phyloP scores from a whole-genome alignment of 2,113 vertebrate species.

The Myotis yumanensis region DNA sequence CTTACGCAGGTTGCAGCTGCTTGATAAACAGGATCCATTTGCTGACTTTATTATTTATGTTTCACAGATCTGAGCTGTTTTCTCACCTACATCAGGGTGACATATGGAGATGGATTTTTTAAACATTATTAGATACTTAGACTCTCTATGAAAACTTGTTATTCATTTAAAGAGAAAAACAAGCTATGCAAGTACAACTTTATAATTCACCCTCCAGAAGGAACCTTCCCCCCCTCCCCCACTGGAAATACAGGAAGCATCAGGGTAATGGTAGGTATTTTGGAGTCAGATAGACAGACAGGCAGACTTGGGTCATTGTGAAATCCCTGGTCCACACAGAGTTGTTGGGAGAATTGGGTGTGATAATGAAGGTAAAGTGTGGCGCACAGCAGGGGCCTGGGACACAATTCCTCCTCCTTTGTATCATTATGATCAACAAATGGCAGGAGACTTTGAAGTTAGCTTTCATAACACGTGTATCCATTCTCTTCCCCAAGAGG shows the following conservation, averaged over 20 bases:
- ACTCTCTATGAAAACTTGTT: constrained; percentile 4
- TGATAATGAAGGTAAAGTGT: background rate
- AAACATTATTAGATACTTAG: background rate
- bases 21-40: background rate
- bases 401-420: background rate
- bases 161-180: background rate
- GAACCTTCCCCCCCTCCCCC: background rate
- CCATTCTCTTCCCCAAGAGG: background rate
- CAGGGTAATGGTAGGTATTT: background rate
- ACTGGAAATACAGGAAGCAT: background rate
- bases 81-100: background rate
- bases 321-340: background rate
- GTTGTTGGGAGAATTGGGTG: background rate
- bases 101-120: background rate
- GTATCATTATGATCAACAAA: background rate
- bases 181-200: background rate
- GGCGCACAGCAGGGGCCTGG: background rate
- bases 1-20: background rate
- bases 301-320: background rate
- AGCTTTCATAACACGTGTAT: background rate
- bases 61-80: background rate
- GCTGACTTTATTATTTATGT: background rate
- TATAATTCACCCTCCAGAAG: background rate
- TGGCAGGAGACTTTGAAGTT: background rate
- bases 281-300: background rate